Evolutionary conservation across 2,113 vertebrate genomes (phyloP).

Genomic region (Hucho hucho): DNA sequence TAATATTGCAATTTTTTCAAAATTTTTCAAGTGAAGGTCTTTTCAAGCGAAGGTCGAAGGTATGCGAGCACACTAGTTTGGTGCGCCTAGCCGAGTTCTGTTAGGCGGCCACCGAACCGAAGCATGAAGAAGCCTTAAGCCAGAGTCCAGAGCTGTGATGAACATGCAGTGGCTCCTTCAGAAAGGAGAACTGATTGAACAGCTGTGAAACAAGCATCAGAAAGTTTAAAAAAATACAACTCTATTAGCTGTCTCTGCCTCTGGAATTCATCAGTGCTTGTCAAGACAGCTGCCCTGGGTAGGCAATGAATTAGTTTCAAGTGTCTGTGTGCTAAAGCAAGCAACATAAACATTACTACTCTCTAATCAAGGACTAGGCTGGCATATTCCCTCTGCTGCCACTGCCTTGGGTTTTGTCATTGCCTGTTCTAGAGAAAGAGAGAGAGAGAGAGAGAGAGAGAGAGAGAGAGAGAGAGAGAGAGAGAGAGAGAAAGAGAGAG

Average conservation of each 20-base stretch:
- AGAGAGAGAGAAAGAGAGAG: neutral
- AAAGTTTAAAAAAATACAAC: slow-evolving; percentile 61
- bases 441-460: slow-evolving; percentile 7
- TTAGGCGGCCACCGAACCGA: neutral
- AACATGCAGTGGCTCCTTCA: slow-evolving; percentile 54
- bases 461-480: slow-evolving; percentile 3
- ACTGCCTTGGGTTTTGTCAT: slow-evolving; percentile 48
- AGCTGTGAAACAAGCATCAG: slow-evolving; percentile 50
- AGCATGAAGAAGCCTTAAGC: slow-evolving; percentile 14
- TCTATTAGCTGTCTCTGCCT: slow-evolving; percentile 61
- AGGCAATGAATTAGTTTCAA: slow-evolving; percentile 69
- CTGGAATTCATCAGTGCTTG: slow-evolving; percentile 69
- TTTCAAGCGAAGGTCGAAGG: no score
- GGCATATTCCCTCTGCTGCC: slow-evolving; percentile 57
- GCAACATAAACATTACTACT: slow-evolving; percentile 65
- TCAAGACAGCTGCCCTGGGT: slow-evolving; percentile 62
- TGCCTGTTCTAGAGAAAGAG: slow-evolving; percentile 5
- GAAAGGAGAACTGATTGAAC: slow-evolving; percentile 56
- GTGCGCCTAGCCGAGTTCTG: neutral
- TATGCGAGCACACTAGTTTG: no score
- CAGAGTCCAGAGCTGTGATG: slow-evolving; percentile 47
- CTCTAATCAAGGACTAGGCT: slow-evolving; percentile 64
- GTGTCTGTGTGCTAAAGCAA: slow-evolving; percentile 68
- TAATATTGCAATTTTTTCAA: no score
- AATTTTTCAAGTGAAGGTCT: no score